Percentiles rank a stretch among this genome's conserved stretches.
Evolutionary conservation across 53 echinoderm and acorn worm species (phyloP).

Genomic region (Crossaster papposus): DNA sequence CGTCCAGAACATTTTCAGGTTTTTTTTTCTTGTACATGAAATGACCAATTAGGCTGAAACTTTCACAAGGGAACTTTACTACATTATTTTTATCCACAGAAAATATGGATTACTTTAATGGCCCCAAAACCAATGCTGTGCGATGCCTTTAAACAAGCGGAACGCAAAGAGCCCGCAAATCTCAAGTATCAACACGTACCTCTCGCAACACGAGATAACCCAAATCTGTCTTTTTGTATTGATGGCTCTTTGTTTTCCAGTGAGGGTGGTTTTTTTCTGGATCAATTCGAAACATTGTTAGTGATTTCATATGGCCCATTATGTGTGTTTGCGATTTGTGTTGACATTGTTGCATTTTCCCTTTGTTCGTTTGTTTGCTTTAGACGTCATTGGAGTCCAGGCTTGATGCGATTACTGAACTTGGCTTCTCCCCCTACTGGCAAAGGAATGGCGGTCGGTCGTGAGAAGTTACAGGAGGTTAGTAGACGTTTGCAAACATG

Average conservation of each 20-base stretch:
- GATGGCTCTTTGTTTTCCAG: neutral
- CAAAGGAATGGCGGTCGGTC: slow-evolving; percentile 18
- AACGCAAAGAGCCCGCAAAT: neutral
- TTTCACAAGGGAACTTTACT: too few relatives aligned
- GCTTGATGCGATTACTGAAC: too few relatives aligned
- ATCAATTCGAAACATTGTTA: neutral
- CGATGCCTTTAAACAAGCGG: neutral
- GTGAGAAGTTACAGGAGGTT: slow-evolving; percentile 52
- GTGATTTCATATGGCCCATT: neutral
- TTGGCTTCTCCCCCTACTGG: neutral
- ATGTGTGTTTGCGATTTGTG: neutral
- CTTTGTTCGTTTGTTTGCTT: too few relatives aligned
- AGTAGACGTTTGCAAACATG: slow-evolving; percentile 6
- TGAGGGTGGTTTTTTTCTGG: neutral
- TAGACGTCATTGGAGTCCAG: too few relatives aligned
- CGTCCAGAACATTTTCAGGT: too few relatives aligned
- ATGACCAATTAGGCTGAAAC: too few relatives aligned
- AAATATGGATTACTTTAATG: too few relatives aligned
- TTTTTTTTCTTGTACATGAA: too few relatives aligned
- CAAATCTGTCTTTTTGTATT: neutral
- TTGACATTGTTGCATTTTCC: neutral
- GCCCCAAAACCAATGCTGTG: neutral
- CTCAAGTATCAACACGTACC: slow-evolving; percentile 23
- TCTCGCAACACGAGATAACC: neutral
- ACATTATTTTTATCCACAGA: too few relatives aligned